Conservation (phyloP, 2,113 vertebrate genomes). For the Stigmatopora nigra region DNA sequence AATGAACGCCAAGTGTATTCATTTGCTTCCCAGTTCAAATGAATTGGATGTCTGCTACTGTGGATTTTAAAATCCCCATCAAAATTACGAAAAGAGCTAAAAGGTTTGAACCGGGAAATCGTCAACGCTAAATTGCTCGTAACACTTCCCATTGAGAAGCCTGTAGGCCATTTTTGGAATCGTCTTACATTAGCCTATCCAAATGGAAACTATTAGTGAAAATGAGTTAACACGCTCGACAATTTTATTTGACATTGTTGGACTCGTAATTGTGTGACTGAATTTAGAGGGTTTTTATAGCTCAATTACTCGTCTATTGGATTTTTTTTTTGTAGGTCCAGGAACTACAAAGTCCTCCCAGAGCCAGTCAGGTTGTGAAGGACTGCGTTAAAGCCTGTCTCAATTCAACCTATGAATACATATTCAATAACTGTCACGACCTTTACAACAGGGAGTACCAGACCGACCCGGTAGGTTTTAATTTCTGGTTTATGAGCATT, state of each 20-base stretch:
- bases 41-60: background rate
- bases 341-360: constrained; percentile 90
- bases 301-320: background rate
- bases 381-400: constrained; percentile 96
- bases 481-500: too few relatives aligned
- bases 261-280: background rate
- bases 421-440: constrained; percentile 96
- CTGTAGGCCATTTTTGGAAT: constrained; percentile 22
- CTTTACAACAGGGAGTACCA: constrained; percentile 95
- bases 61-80: too few relatives aligned
- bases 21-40: too few relatives aligned
- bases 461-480: constrained; percentile 78
- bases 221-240: background rate
- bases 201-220: constrained; percentile 26
- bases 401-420: constrained; percentile 95
- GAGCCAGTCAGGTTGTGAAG: constrained; percentile 95
- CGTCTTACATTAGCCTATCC: constrained; percentile 30
- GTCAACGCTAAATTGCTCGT: constrained; percentile 11
- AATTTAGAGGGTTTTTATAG: background rate
- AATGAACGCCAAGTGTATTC: constrained; percentile 23
- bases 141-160: constrained; percentile 21
- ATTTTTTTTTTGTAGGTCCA: constrained; percentile 75
- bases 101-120: background rate
- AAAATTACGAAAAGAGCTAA: background rate
- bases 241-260: background rate